These are phyloP conservation scores for Pollicipes pollicipes DNA, from an alignment of 1,140 invertebrate species.

Conservation along the genomic window DNA sequence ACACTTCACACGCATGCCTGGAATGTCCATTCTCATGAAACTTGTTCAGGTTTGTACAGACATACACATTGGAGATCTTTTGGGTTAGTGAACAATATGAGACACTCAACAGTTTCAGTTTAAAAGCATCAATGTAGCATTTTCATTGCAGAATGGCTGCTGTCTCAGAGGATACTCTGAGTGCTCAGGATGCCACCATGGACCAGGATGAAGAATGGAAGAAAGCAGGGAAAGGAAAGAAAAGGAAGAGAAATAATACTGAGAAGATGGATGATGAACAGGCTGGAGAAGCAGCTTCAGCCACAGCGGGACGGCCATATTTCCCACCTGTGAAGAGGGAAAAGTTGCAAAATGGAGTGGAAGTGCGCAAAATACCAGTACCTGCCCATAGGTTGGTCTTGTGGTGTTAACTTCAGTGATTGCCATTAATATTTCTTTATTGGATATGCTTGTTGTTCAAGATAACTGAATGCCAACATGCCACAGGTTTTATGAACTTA, in stretches of 20 bases:
- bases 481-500: too few relatives aligned
- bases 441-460: too few relatives aligned
- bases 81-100: too few relatives aligned
- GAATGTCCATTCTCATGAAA: too few relatives aligned
- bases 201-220: neutral
- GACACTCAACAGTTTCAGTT: too few relatives aligned
- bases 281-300: neutral
- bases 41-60: too few relatives aligned
- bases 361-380: slow-evolving; percentile 42
- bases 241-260: neutral
- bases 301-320: slow-evolving; percentile 1
- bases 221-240: neutral
- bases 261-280: slow-evolving; percentile 1
- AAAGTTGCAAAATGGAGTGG: slow-evolving; percentile 10
- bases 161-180: neutral
- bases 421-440: neutral
- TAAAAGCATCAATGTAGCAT: too few relatives aligned
- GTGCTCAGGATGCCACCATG: too few relatives aligned
- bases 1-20: too few relatives aligned
- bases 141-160: neutral
- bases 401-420: neutral
- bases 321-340: slow-evolving; percentile 16
- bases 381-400: slow-evolving; percentile 32
- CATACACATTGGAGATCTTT: too few relatives aligned
- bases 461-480: too few relatives aligned